Evolutionary conservation across 2,888 invertebrate species (phyloP).

Genomic region (Cheilosia urbana): DNA sequence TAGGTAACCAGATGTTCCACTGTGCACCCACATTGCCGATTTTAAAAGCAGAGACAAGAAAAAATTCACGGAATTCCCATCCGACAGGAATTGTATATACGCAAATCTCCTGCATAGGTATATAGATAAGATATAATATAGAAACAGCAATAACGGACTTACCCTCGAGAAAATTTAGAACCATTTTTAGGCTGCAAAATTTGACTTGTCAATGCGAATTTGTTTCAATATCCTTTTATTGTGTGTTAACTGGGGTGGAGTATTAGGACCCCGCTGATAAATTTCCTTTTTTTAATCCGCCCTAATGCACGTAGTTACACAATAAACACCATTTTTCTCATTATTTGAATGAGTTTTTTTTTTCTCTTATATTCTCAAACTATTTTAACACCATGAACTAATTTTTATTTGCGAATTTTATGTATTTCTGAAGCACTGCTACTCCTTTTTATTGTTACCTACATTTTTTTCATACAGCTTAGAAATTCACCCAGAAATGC

Average conservation of each 20-base stretch:
- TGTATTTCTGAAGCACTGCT: slow-evolving; percentile 1
- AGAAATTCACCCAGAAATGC: slow-evolving; percentile 38
- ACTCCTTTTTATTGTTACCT: slow-evolving; percentile 39
- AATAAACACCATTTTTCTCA: slow-evolving; percentile 39
- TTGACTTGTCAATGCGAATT: slow-evolving; percentile 47
- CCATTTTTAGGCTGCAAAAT: slow-evolving; percentile 69
- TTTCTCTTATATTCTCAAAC: slow-evolving; percentile 5
- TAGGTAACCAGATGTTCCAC: slow-evolving; percentile 53
- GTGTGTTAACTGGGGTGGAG: neutral
- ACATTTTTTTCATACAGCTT: slow-evolving; percentile 8
- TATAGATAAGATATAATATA: too few species aligned
- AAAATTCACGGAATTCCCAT: slow-evolving; percentile 52
- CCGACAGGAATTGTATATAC: slow-evolving; percentile 52
- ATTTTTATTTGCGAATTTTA: slow-evolving; percentile 7
- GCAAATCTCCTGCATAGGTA: slow-evolving; percentile 28
- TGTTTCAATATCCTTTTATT: slow-evolving; percentile 52
- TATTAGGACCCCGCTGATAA: slow-evolving; percentile 7
- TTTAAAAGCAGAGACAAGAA: slow-evolving; percentile 2
- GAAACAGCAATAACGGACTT: slow-evolving; percentile 30
- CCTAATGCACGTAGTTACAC: slow-evolving; percentile 35
- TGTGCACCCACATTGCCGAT: slow-evolving; percentile 21
- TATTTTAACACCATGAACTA: slow-evolving; percentile 11
- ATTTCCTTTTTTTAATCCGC: slow-evolving; percentile 48
- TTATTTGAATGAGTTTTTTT: slow-evolving; percentile 4
- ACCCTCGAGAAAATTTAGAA: slow-evolving; percentile 72